Base-by-base conservation (phyloP, 2,113 vertebrate species). In the Genyomyrus donnyi region DNA sequence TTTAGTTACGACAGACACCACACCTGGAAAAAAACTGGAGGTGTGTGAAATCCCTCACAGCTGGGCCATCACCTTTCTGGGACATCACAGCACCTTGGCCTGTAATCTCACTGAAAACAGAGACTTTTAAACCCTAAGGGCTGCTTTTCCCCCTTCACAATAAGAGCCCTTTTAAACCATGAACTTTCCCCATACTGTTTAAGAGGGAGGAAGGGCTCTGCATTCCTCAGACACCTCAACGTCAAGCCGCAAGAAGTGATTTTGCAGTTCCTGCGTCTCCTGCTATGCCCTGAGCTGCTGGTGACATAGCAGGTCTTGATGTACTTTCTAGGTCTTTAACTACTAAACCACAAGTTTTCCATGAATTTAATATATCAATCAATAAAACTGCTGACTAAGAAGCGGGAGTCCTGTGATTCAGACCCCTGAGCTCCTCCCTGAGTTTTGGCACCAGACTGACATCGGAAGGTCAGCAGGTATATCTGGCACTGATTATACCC, bases 401-500 rank as follows among this genome's bases (percentile, higher is more conserved):
- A 85, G 2, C 3, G 2, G 27, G 50, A 39, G 49, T 1, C 19
- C 17, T 56, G 52, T 85, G 19, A 39, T 9, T 58, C 77, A 85
- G 89, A 6, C 13, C 89, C 45, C 83, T 58, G 53, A 77, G 62
- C 62, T 7, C 39, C 39, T 58, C 50, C 52, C 52, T 48, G 83
- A 21, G 50, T 24, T 42, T 8, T 58, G 35, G 15, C 10, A n/a
- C 15, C 11, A 35, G 21, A 39, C 70, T 89, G 19, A 89, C 52
- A 62, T 89, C 19, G 49, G 89, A 62, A 58, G 39, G 50, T 24
- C 89, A 62, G 49, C 42, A 56, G 11, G 50, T 89, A 10, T 58
- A 52, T 39, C 84, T 90, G 89, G 91, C 27, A 35, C 50, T 35
- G 49, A 87, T 87, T 91, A 92, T 91, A 92, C 45, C 45, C 88